Evolutionary conservation across 2,113 vertebrate genomes (phyloP).

Genomic region (Dunckerocampus dactyliophorus): DNA sequence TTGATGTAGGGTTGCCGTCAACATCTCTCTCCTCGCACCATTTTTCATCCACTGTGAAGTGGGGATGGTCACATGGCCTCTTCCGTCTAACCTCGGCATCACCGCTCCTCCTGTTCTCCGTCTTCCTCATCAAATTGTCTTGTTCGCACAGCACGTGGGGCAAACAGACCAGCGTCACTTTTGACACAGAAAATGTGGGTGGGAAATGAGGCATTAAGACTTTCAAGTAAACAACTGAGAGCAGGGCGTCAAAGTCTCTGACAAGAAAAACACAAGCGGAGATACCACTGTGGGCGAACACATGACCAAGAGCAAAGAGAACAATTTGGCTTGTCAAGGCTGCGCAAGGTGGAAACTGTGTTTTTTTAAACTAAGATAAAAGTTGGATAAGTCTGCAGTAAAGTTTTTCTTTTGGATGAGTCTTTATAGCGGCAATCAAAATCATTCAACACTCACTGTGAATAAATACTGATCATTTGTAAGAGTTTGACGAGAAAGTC

Average conservation of each 20-base stretch:
- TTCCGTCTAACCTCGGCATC: slow-evolving; percentile 2
- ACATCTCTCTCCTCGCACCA: slow-evolving; percentile 10
- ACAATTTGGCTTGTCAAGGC: slow-evolving; percentile 25
- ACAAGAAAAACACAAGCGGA: not conserved
- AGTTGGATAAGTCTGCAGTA: too few species aligned
- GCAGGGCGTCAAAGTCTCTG: slow-evolving; percentile 30
- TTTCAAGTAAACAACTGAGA: slow-evolving; percentile 23
- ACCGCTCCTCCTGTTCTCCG: not conserved
- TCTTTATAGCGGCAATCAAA: too few species aligned
- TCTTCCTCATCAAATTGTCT: slow-evolving; percentile 8
- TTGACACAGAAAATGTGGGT: slow-evolving; percentile 29
- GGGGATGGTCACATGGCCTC: slow-evolving; percentile 19
- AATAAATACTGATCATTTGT: too few species aligned
- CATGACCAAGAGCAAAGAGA: slow-evolving; percentile 13
- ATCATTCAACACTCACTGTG: too few species aligned
- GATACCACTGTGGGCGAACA: slow-evolving; percentile 13
- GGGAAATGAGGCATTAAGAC: not conserved
- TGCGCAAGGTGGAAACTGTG: slow-evolving; percentile 15
- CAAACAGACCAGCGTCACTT: slow-evolving; percentile 55
- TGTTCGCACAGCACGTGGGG: slow-evolving; percentile 33
- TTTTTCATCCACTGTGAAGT: slow-evolving; percentile 4
- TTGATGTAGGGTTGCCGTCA: slow-evolving; percentile 2
- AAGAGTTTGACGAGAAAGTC: too few species aligned
- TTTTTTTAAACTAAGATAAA: too few species aligned
- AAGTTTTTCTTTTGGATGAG: too few species aligned